Percentiles rank a stretch among this genome's conserved stretches.
phyloP scores from a whole-genome alignment of 2,888 invertebrate genomes.

The Thymelicus sylvestris region DNA sequence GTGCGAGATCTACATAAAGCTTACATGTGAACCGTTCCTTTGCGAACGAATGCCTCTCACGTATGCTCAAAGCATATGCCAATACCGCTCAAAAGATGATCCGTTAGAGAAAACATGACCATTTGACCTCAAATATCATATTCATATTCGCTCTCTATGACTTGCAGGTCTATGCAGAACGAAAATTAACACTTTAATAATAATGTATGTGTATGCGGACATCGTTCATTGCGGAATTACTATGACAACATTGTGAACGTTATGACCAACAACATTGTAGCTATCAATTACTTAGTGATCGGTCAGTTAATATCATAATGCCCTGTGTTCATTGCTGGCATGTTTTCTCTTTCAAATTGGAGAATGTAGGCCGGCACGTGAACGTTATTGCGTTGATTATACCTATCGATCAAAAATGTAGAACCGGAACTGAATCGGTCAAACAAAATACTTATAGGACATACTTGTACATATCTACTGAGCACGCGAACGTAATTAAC shows the following conservation, averaged over 20 bases:
- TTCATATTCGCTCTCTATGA: constrained; percentile 54
- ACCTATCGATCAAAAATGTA: constrained; percentile 52
- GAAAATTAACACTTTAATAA: constrained; percentile 40
- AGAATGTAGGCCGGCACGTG: constrained; percentile 65
- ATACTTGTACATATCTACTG: constrained; percentile 22
- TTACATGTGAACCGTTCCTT: constrained; percentile 44
- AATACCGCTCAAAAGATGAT: constrained; percentile 64
- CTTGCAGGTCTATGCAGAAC: constrained; percentile 55
- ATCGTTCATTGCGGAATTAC: constrained; percentile 4
- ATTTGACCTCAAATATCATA: constrained; percentile 58
- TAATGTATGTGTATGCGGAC: constrained; percentile 4
- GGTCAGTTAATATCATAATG: constrained; percentile 61
- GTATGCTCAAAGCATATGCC: constrained; percentile 63
- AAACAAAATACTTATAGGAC: constrained; percentile 40
- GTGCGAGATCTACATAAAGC: constrained; percentile 45
- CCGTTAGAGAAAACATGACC: constrained; percentile 68
- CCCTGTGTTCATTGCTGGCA: constrained; percentile 59
- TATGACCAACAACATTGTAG: constrained; percentile 62
- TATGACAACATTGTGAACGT: constrained; percentile 58
- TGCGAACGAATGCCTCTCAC: constrained; percentile 65
- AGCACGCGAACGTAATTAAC: constrained; percentile 22
- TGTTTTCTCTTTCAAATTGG: constrained; percentile 65
- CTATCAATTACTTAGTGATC: constrained; percentile 63
- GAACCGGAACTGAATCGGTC: constrained; percentile 50
- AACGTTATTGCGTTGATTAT: constrained; percentile 65